Evolutionary conservation across 2,797 vertebrate species (phyloP).

Genomic region (Microchirus variegatus): DNA sequence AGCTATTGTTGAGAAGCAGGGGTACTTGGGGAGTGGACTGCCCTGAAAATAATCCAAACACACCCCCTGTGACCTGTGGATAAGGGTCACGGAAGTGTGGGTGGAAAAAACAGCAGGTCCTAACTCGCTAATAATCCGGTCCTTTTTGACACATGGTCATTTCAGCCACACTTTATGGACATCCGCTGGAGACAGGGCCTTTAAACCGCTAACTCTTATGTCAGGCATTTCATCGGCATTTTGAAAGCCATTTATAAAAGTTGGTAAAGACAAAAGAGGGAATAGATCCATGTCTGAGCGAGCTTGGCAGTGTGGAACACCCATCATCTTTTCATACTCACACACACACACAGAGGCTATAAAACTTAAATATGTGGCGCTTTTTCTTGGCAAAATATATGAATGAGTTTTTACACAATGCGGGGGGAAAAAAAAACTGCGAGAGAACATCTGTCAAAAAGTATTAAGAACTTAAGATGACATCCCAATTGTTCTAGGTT

Average conservation of each 20-base stretch:
- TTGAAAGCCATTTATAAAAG: conserved; percentile 47
- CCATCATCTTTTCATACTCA: not conserved
- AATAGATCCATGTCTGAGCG: not conserved
- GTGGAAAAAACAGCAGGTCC: conserved; percentile 53
- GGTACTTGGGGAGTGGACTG: not conserved
- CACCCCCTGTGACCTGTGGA: conserved; percentile 27
- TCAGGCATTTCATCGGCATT: conserved; percentile 56
- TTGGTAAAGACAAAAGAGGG: conserved; percentile 1
- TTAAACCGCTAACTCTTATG: conserved; percentile 45
- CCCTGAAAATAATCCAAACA: conserved; percentile 27
- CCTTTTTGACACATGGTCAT: conserved; percentile 54
- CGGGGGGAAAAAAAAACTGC: not conserved
- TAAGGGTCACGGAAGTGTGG: conserved; percentile 44
- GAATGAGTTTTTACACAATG: not conserved
- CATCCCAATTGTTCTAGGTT: conserved; percentile 3
- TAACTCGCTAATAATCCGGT: conserved; percentile 45
- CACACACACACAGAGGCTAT: not conserved
- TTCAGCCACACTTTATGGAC: conserved; percentile 56
- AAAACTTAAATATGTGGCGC: conserved; percentile 2
- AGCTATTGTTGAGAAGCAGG: conserved; percentile 49
- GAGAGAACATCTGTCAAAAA: not conserved
- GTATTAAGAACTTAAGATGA: not conserved
- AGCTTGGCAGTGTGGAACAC: conserved; percentile 4
- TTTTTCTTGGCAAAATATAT: conserved; percentile 5
- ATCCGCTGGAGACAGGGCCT: conserved; percentile 32